A percentile compares a stretch with the other conserved stretches of the same genome.
Evolutionary conservation across 2,797 vertebrate genomes (phyloP).

Genomic region (Cichlasoma orientale): DNA sequence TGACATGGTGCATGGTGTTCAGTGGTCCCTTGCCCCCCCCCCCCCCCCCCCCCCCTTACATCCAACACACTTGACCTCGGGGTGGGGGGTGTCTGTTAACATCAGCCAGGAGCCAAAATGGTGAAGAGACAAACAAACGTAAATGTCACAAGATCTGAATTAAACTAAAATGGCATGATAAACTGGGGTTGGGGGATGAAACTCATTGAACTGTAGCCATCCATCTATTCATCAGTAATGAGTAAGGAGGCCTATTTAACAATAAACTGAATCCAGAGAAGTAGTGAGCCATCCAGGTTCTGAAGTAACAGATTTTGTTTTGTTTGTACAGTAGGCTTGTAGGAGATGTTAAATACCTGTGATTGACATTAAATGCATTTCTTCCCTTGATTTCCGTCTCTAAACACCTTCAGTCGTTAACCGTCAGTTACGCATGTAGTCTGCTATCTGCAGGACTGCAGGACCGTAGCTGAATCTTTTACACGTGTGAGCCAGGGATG

Average conservation of each 20-base stretch:
- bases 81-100: too few relatives aligned
- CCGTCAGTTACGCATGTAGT: too few relatives aligned
- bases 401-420: not conserved
- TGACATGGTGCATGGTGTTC: too few relatives aligned
- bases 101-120: too few relatives aligned
- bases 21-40: too few relatives aligned
- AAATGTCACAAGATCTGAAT: not conserved
- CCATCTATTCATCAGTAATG: not conserved
- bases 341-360: not conserved
- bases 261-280: not conserved
- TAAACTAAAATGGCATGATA: not conserved
- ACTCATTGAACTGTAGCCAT: not conserved
- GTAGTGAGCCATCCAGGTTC: not conserved
- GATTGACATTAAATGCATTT: not conserved
- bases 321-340: not conserved
- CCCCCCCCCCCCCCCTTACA: too few relatives aligned
- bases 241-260: not conserved
- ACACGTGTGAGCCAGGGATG: not conserved
- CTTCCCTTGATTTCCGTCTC: not conserved
- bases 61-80: too few relatives aligned
- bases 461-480: not conserved
- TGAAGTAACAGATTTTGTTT: not conserved
- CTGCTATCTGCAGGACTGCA: not conserved
- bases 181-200: not conserved
- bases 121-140: not conserved